Conservation (phyloP, 1,140 invertebrate genomes). For the Tenebrio molitor region DNA sequence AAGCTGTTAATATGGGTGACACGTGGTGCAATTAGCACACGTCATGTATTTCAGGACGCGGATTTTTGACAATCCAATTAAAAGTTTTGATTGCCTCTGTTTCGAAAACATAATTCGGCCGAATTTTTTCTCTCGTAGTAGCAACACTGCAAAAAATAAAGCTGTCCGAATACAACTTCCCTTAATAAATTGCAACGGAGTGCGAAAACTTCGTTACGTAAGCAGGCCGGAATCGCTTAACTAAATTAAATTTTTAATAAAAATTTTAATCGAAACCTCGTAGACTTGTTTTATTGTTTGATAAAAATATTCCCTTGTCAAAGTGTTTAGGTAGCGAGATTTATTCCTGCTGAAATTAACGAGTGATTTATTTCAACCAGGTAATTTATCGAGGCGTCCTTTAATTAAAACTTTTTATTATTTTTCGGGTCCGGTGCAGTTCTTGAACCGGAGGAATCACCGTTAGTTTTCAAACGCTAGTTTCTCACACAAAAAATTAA, state of each 20-base stretch:
- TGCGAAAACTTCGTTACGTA: constrained; percentile 4
- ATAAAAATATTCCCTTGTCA: constrained; percentile 12
- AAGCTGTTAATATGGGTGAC: too few species aligned
- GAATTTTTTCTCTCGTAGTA: background rate
- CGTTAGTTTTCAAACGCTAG: too few species aligned
- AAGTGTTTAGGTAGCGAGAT: background rate
- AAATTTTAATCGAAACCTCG: constrained; percentile 15
- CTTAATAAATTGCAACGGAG: background rate
- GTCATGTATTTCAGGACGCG: background rate
- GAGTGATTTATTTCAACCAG: background rate
- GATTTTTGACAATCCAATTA: constrained; percentile 26
- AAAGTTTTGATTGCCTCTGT: constrained; percentile 12
- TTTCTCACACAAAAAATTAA: too few species aligned
- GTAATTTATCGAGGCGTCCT: background rate
- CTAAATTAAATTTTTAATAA: constrained; percentile 21
- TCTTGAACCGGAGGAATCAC: too few species aligned
- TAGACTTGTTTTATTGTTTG: background rate
- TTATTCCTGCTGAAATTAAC: background rate
- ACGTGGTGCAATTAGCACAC: background rate
- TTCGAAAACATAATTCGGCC: background rate
- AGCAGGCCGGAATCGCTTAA: constrained; percentile 2
- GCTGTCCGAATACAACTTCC: background rate
- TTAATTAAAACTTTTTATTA: constrained; percentile 21
- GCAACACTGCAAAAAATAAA: background rate
- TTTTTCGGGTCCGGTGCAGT: too few species aligned